These are phyloP conservation scores for Apus apus DNA, from an alignment of 2,113 vertebrate genomes.

Conservation along the genomic window DNA sequence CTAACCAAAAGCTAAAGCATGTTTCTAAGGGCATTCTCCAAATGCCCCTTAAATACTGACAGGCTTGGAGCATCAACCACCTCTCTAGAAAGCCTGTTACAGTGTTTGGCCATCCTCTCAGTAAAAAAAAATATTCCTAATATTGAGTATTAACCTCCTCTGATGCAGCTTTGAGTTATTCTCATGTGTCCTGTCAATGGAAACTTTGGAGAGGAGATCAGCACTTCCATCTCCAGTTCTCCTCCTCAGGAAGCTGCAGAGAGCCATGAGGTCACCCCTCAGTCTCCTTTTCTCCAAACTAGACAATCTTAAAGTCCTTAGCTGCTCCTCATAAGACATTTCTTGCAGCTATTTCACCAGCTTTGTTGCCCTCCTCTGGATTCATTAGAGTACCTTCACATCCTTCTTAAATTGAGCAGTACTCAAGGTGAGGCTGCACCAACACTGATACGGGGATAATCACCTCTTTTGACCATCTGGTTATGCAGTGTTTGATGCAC, in stretches of 20 bases:
- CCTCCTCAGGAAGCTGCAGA: neutral
- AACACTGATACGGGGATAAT: too few relatives aligned
- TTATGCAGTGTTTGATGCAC: too few relatives aligned
- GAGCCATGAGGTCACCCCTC: neutral
- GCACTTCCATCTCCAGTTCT: neutral
- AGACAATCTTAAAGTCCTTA: neutral
- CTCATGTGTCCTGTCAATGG: rapidly evolving
- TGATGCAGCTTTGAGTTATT: neutral
- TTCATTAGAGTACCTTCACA: too few relatives aligned
- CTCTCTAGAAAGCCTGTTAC: neutral
- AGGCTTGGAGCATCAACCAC: neutral
- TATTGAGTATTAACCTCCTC: neutral
- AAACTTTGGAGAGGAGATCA: neutral
- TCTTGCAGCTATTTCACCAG: neutral
- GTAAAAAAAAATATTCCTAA: neutral
- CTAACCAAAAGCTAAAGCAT: neutral
- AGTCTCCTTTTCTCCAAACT: neutral
- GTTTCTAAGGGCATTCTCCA: neutral
- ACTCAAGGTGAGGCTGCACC: too few relatives aligned
- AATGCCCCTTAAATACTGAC: neutral
- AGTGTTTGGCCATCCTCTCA: neutral
- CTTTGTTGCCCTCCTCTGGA: neutral
- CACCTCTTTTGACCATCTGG: too few relatives aligned
- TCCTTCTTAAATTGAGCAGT: neutral
- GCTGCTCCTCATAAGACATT: neutral